Conservation (phyloP, 1,140 invertebrate genomes). For the Drosophila melanogaster region Release_6_plus_ISO1_MT NC_004354.4:7933501-7934000, state of each 20-base stretch:
- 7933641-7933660: neutral
- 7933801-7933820: slow-evolving; percentile 33
- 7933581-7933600: neutral
- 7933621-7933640: neutral
- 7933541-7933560: neutral
- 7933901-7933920: slow-evolving; percentile 36
- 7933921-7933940: slow-evolving; percentile 50
- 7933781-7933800: slow-evolving; percentile 25
- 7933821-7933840: slow-evolving; percentile 2
- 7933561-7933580: neutral
- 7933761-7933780: slow-evolving; percentile 81
- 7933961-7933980: slow-evolving; percentile 14
- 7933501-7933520: neutral
- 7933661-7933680: neutral
- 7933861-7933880: slow-evolving; percentile 4
- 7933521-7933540: neutral
- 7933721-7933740: slow-evolving; percentile 48
- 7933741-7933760: slow-evolving; percentile 82
- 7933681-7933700: slow-evolving; percentile 6
- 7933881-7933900: slow-evolving; percentile 1
- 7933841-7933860: slow-evolving; percentile 4
- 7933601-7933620: neutral
- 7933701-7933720: slow-evolving; percentile 11
- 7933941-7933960: slow-evolving; percentile 51
- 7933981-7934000: slow-evolving; percentile 24